A percentile compares a stretch with the other conserved stretches of the same genome.
Evolutionary conservation across 1,140 invertebrate species (phyloP).

Genomic region (Zaprionus gabonicus): DNA sequence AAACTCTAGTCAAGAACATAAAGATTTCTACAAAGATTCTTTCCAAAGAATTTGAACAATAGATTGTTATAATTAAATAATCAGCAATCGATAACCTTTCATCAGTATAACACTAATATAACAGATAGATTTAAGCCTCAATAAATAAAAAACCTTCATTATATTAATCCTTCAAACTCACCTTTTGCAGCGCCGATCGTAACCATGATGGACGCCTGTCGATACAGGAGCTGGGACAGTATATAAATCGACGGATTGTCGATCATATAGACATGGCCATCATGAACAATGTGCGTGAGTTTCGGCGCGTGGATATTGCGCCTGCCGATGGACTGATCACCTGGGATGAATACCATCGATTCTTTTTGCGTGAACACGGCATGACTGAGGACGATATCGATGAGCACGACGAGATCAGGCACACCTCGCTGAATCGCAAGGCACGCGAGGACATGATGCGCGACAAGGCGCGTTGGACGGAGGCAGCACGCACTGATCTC

Average conservation of each 20-base stretch:
- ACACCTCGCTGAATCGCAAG: slow-evolving; percentile 84
- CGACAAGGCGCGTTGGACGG: slow-evolving; percentile 92
- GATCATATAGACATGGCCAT: slow-evolving; percentile 91
- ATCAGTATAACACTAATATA: no score
- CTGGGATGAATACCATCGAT: slow-evolving; percentile 92
- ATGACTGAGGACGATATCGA: slow-evolving; percentile 88
- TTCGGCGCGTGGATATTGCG: slow-evolving; percentile 90
- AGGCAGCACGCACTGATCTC: slow-evolving; percentile 90
- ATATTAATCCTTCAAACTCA: neutral
- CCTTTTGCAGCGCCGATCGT: slow-evolving; percentile 87
- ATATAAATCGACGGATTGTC: slow-evolving; percentile 90
- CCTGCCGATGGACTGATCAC: slow-evolving; percentile 91
- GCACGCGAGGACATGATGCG: slow-evolving; percentile 88
- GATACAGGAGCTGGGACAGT: slow-evolving; percentile 88
- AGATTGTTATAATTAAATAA: no score
- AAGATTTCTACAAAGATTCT: no score
- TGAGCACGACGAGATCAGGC: slow-evolving; percentile 88
- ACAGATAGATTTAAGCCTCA: no score
- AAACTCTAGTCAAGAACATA: no score
- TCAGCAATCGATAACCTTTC: no score
- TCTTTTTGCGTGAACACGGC: slow-evolving; percentile 89
- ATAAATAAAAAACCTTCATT: neutral
- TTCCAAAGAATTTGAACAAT: no score
- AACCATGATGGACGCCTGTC: slow-evolving; percentile 87
- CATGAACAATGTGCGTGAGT: slow-evolving; percentile 90